Percentiles rank a stretch among this genome's conserved stretches.
Evolutionary conservation across 2,797 vertebrate species (phyloP).

Genomic region (Chelonia mydas): DNA sequence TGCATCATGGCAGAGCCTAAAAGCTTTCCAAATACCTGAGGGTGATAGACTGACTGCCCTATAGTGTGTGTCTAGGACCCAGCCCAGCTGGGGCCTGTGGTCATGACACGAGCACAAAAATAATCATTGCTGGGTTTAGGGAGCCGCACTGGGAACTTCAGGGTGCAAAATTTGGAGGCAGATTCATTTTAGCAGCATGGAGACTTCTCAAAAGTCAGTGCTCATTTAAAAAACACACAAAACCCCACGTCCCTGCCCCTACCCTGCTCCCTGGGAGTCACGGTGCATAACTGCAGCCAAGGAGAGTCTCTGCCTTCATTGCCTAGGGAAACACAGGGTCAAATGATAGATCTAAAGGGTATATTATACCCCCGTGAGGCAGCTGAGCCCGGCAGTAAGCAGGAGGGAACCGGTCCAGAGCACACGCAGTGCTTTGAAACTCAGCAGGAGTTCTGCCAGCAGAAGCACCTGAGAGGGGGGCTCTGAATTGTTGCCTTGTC

Average conservation of each 20-base stretch:
- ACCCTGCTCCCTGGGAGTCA: background rate
- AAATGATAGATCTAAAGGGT: too few relatives aligned
- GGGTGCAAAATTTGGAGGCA: background rate
- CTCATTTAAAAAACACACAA: background rate
- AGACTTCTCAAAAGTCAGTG: background rate
- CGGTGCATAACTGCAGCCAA: background rate
- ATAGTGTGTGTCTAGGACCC: rapidly evolving
- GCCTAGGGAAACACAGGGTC: background rate
- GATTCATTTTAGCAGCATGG: too few relatives aligned
- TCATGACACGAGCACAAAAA: background rate
- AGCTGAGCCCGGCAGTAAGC: background rate
- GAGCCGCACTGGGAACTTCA: rapidly evolving
- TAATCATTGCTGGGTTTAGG: too few relatives aligned
- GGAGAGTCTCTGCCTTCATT: background rate
- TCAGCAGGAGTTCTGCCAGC: too few relatives aligned
- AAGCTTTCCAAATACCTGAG: rapidly evolving
- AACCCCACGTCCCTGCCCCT: background rate
- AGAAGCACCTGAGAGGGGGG: too few relatives aligned
- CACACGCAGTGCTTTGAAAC: too few relatives aligned
- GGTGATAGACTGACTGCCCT: background rate
- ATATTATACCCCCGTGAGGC: background rate
- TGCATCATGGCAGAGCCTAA: rapidly evolving
- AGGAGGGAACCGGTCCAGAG: too few relatives aligned
- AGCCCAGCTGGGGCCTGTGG: rapidly evolving
- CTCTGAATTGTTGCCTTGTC: too few relatives aligned